These are phyloP conservation scores for Florisuga fusca DNA, from an alignment of 2,797 vertebrate genomes.

Conservation along the genomic window DNA sequence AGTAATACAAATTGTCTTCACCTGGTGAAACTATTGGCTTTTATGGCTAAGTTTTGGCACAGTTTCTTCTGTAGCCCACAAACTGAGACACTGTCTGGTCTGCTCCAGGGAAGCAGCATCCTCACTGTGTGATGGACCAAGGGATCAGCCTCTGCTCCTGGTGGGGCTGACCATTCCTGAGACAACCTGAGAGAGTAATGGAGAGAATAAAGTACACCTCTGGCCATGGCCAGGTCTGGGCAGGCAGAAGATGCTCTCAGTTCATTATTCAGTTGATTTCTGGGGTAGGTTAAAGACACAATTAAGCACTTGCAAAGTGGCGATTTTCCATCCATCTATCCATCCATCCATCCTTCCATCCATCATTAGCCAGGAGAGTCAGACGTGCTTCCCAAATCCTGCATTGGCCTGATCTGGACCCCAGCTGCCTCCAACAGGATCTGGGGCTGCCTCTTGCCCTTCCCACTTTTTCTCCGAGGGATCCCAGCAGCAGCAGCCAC, in stretches of 20 bases:
- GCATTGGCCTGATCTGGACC: background rate
- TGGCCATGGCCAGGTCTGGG: background rate
- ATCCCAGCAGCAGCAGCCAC: background rate
- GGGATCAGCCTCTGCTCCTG: background rate
- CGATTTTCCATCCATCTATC: background rate
- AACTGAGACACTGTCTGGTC: background rate
- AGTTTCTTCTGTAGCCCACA: background rate
- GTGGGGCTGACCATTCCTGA: fast-evolving
- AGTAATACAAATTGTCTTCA: background rate
- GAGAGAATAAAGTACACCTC: background rate
- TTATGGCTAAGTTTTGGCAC: background rate
- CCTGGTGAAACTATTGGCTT: background rate
- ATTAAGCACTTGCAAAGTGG: background rate
- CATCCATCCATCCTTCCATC: too few relatives aligned
- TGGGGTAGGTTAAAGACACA: background rate
- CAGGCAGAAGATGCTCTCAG: background rate
- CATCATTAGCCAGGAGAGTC: fast-evolving
- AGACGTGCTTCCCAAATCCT: background rate
- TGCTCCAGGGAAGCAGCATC: fast-evolving
- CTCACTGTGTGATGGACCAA: fast-evolving
- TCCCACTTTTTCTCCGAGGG: background rate
- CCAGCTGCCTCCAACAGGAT: background rate
- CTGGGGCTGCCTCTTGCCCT: background rate
- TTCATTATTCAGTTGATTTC: background rate
- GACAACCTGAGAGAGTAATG: fast-evolving